Base-by-base conservation (phyloP, 1,140 invertebrate species). In the Brachionus rotundiformis region DNA sequence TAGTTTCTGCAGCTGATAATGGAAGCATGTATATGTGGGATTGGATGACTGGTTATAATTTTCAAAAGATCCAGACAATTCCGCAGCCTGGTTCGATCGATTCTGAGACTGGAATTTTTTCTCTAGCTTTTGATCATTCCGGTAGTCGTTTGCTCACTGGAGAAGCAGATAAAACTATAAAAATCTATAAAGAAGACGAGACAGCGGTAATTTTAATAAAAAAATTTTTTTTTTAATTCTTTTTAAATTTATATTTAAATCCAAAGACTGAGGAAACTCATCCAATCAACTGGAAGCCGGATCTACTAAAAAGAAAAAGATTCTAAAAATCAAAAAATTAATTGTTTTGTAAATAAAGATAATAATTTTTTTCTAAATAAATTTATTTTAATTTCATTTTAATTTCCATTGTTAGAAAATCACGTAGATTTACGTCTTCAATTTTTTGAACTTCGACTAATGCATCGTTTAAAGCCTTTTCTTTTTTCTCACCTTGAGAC, bases 1-100 rank as follows among this genome's bases (percentile, higher is more conserved):
- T 99, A 3, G 96, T 98, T 3, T 98, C 96, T 31, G 97, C 96
- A 65, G 97, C 87, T 75, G 97, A 99, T 86, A 99, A 99, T 89
- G 98, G 98, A n/a, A 96, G 95, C 7, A 91, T 99, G 89, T 92
- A 94, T 86, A 94, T 96, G 84, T 99, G 96, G 97, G 97, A 99
- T 88, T 99, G 97, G 96, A 91, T 94, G 84, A 98, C 96, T 13
- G 97, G 96, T 65, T 93, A 99, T 85, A 99, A 99, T 89, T 99
- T 98, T 88, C 96, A 98, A 89, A 90, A 94, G 84, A 86, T 94
- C 75, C 92, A 97, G 91, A 92, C 95, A 1, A 92, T 93, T 11
- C 94, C 96, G 1, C 96, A 99, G 88, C 96, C 97, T 0, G 98
- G 96, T n/a, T 99, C 96, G 2, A 98, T 99, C 92, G 97, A 99